Evolutionary conservation across 2,797 vertebrate genomes (phyloP), one percentile per base, ranked within the genome.

Genomic region (Microhierax caerulescens): DNA sequence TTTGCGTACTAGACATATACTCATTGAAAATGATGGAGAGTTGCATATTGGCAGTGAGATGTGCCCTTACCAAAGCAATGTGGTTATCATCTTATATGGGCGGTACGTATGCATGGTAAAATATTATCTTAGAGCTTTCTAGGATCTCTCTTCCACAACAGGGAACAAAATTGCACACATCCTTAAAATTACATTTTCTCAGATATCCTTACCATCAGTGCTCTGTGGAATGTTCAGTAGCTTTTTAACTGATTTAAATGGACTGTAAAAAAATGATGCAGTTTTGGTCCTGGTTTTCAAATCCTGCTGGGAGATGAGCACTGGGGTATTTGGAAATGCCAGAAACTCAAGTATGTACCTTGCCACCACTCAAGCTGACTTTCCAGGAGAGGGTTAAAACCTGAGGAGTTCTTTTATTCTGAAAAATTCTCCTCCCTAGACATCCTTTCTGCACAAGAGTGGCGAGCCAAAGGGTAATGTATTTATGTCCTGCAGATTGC

Each of bases 11-110:
- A 99, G 99, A 93, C 98, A 99, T 57, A 99, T 99, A 88, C 98
- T 99, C 80, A 99, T 99, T 27, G 99, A 99, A 60, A 97, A 98
- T 36, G 98, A 98, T 8, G 99, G 99, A 50, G 98, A 99, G 94
- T 88, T 99, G 56, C 99, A 99, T 83, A 98, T 99, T 5, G 99
- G 99, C 85, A 99, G 99, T 50, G 95, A 98, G 60, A 98, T 97
- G 78, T 99, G 99, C 96, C 99, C 99, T 24, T 99, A 99, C 90
- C 98, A 98, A 96, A 98, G 99, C 91, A 98, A 98, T 87, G 98
- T 99, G 94, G 98, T 98, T 86, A 99, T 99, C 93, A 96, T 98
- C 72, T 96, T 99, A 20, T 99, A 99, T 36, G 99, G 99, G 97
- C 98, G 99, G 99, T 99, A 98, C 0, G 96, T 97, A 77, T 65